Base-by-base conservation (phyloP, 23 tunicate species). In the Ascidia mentula region DNA sequence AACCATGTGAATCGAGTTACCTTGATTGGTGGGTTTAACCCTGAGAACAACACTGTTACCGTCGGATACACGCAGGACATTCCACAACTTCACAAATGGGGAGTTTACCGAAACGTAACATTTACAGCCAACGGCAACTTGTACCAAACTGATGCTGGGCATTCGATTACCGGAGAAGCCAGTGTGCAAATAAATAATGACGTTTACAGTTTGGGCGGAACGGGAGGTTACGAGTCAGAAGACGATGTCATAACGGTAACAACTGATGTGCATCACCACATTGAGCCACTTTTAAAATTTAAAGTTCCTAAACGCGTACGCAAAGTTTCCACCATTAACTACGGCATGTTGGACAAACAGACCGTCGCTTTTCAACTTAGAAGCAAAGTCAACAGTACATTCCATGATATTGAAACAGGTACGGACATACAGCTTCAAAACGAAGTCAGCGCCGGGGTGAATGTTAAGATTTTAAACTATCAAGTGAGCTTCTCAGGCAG, bases 381-480 rank as follows among this genome's bases (percentile, higher is more conserved):
- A 2, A 45, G 73, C 59, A 82, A 65, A 20, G 34, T 82, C 13
- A 35, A 37, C 0, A 45, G 80, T 73, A 82, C 79, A 7, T n/a
- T 82, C 59, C 22, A 59, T 34, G 38, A 82, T 45, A 53, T 36
- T 38, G 87, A 82, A 31, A 82, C 87, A 1, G 80, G 53, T 18
- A 79, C 40, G 33, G 39, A 73, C 28, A 6, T 0, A 18, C 72
- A 74, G 20, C n/a, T 74, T 46, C 81, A 37, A 13, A 82, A 82
- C 46, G 7, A 74, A 35, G 32, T 60, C 17, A 26, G 74, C 1
- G 59, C 46, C 45, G 37, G 31, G 9, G 40, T 74, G 17, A 37
- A 75, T 30, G 34, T 75, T 18, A 36, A 82, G 73, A 69, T 86
- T 31, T 80, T 79, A 39, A 79, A 61, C 84, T 69, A 38, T 34